phyloP scores from a whole-genome alignment of 1,140 invertebrate species.

The Teleogryllus occipitalis region DNA sequence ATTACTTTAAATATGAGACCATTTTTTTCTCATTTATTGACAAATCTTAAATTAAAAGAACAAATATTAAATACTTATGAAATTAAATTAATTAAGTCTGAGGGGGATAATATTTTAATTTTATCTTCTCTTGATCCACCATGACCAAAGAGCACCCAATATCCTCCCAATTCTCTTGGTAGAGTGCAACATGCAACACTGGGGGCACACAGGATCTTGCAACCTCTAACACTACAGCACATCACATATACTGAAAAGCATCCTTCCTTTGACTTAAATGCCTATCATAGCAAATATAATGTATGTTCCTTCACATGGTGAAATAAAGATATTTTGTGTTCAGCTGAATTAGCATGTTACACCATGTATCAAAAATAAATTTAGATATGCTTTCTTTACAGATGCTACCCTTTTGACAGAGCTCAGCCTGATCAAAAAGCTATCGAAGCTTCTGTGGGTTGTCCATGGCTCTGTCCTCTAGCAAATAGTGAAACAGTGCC shows the following conservation, averaged over 20 bases:
- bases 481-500: neutral
- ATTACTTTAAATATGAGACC: too few relatives aligned
- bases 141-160: neutral
- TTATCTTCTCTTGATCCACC: neutral
- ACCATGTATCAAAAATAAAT: slow-evolving; percentile 2
- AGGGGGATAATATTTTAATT: too few relatives aligned
- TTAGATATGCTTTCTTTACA: slow-evolving; percentile 1
- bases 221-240: neutral
- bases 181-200: neutral
- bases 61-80: too few relatives aligned
- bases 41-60: too few relatives aligned
- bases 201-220: neutral
- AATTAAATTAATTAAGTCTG: too few relatives aligned
- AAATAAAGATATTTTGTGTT: neutral
- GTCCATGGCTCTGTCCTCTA: neutral
- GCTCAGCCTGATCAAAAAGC: neutral
- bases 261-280: neutral
- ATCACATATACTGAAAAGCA: neutral
- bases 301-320: neutral
- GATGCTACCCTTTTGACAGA: neutral
- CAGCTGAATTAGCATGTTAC: neutral
- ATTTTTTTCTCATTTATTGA: too few relatives aligned
- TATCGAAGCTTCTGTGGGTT: neutral
- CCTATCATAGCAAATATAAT: neutral
- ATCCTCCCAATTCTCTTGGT: neutral